Base-by-base conservation (phyloP, 1,140 invertebrate genomes). In the Tetragonula clypearis region DNA sequence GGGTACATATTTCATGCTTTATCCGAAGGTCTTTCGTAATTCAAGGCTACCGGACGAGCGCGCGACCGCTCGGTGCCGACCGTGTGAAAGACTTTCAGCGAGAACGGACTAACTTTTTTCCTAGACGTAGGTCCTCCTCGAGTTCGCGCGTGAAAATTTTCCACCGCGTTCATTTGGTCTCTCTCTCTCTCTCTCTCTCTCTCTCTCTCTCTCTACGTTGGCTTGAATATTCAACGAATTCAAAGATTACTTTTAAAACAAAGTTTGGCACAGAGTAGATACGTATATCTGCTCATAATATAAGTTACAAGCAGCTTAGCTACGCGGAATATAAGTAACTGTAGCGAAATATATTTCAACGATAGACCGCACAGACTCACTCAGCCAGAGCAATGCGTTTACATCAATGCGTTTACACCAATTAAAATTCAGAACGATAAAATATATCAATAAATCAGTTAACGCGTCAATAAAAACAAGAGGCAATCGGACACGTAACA, bases 1-100 rank as follows among this genome's bases (percentile, higher is more conserved):
- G 80, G 80, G 79, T 90, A 86, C 84, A 86, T 90, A 88, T 90
- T 90, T 90, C 89, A 90, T 90, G 79, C 66, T 86, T 90, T 88
- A 90, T 90, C 78, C 86, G 83, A 90, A 90, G 88, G 82, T 77
- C 72, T 73, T 87, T 79, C 86, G 88, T 80, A 86, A 90, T 90
- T 87, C 88, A 87, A 90, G 88, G 82, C 26, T 87, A 49, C 60
- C 65, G 17, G 79, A 73, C 35, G 56, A 62, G 58, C 19, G 17
- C 26, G 58, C n/a, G 53, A 26, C 23, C 41, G 66, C 49, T 49
- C 41, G 75, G 58, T 66, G 41, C 60, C 72, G 60, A 26, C 30
- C 65, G 82, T 56, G 86, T 75, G 66, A 82, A 79, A 76, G 19
- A 60, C 35, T 55, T 41, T 55, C 41, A 23, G 11, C 66, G 26